phyloP scores from a whole-genome alignment of 2,113 vertebrate species.

The Microcebus griseorufus region DNA sequence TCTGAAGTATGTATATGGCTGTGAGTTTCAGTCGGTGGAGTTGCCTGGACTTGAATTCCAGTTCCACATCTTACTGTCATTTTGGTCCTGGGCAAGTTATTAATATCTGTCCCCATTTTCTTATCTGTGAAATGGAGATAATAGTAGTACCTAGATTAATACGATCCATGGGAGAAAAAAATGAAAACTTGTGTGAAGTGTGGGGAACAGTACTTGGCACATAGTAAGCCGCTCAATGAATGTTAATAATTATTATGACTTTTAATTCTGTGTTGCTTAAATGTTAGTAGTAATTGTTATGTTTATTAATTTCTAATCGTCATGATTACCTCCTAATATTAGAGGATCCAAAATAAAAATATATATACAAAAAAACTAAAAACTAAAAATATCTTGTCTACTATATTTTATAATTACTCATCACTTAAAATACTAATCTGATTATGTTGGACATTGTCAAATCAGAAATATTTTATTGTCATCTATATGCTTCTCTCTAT shows the following conservation, averaged over 20 bases:
- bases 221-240: not conserved
- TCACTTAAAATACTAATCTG: constrained; percentile 6
- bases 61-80: not conserved
- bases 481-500: not conserved
- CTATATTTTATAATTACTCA: constrained; percentile 13
- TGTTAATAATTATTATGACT: not conserved
- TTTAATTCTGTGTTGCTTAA: constrained; percentile 15
- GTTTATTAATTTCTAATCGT: not conserved
- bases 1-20: not conserved
- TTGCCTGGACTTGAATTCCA: not conserved
- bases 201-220: not conserved
- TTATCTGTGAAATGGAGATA: not conserved
- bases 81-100: not conserved
- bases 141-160: not conserved
- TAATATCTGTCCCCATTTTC: not conserved
- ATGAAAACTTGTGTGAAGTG: not conserved
- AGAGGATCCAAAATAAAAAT: not conserved
- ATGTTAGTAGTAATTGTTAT: constrained; percentile 22
- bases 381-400: not conserved
- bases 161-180: not conserved
- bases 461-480: not conserved
- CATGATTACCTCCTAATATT: not conserved
- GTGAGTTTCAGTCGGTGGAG: not conserved
- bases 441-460: not conserved
- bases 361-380: not conserved